Percentiles rank a stretch among this genome's conserved stretches.
These are phyloP conservation scores for Turnix velox DNA, from an alignment of 2,113 vertebrate species.

Conservation along the genomic window DNA sequence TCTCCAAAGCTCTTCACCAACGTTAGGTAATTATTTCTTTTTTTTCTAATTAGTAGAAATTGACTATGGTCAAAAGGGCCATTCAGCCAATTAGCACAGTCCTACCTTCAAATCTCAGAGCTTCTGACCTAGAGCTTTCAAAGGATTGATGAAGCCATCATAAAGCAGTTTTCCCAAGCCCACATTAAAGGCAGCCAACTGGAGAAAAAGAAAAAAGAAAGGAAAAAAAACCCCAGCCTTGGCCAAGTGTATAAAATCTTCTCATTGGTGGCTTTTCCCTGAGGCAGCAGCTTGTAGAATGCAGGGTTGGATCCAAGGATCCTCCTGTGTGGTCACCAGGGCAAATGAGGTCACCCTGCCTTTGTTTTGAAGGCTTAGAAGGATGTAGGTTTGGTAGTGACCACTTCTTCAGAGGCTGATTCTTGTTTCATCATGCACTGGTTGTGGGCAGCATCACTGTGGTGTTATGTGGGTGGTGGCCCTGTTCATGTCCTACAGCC, in stretches of 20 bases:
- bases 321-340: background rate
- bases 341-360: background rate
- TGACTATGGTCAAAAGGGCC: conserved; percentile 67
- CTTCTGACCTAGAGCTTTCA: conserved; percentile 64
- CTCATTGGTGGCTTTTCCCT: background rate
- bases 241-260: conserved; percentile 40
- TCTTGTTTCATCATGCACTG: background rate
- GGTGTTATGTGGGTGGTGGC: accelerated
- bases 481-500: background rate
- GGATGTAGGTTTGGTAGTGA: background rate
- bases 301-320: background rate
- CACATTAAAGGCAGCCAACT: background rate
- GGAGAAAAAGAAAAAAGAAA: background rate
- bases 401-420: background rate
- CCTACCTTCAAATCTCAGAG: conserved; percentile 68
- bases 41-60: conserved; percentile 70
- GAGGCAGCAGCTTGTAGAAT: conserved; percentile 2
- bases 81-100: conserved; percentile 59
- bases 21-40: conserved; percentile 67
- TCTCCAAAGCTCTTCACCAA: conserved; percentile 53
- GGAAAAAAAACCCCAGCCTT: background rate
- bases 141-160: conserved; percentile 66
- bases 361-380: background rate
- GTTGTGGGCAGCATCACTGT: background rate
- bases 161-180: background rate